phyloP scores from a whole-genome alignment of 2,797 vertebrate genomes.

The Acipenser transmontanus region DNA sequence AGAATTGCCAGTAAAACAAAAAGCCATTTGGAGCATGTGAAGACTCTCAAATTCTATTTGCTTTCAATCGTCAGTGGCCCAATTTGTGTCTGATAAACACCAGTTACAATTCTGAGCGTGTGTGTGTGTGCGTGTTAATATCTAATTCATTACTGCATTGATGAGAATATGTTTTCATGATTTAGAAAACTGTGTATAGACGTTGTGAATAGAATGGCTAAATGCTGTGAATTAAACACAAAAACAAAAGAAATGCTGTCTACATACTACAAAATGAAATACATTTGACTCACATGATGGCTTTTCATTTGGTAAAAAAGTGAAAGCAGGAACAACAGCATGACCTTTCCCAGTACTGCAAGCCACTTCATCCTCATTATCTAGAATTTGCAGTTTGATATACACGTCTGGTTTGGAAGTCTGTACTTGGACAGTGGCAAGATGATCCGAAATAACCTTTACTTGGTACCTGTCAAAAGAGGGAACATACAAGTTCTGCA shows the following conservation, averaged over 20 bases:
- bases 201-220: too few relatives aligned
- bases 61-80: too few relatives aligned
- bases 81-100: too few relatives aligned
- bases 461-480: conserved; percentile 55
- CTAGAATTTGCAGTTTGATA: conserved; percentile 73
- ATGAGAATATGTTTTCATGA: not conserved
- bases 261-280: not conserved
- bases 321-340: conserved; percentile 71
- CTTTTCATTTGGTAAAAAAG: conserved; percentile 53
- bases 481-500: not conserved
- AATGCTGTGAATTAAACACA: too few relatives aligned
- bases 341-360: conserved; percentile 64
- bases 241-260: too few relatives aligned
- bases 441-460: conserved; percentile 48
- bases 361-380: conserved; percentile 61
- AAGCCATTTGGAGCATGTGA: too few relatives aligned
- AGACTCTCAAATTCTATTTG: too few relatives aligned
- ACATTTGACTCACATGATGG: conserved; percentile 45
- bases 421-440: conserved; percentile 73
- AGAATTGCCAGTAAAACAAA: too few relatives aligned
- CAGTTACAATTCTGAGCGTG: too few relatives aligned
- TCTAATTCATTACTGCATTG: too few relatives aligned
- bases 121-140: too few relatives aligned
- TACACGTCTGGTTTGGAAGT: conserved; percentile 68
- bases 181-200: too few relatives aligned